Evolutionary conservation across 1,140 invertebrate species (phyloP).

Genomic region (Globodera rostochiensis): DNA sequence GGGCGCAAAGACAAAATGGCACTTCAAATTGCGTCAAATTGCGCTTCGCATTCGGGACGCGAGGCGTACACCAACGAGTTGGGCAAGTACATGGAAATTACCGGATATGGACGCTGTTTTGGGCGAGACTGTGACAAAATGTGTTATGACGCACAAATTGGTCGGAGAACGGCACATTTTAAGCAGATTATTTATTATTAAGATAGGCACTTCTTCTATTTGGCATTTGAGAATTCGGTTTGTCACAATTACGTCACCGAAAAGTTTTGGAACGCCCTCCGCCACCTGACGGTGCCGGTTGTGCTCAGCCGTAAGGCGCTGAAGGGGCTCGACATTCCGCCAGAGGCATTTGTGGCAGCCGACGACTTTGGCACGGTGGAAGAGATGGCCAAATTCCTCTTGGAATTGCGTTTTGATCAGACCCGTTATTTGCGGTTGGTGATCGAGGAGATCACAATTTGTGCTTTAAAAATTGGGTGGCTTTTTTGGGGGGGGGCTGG

Average conservation of each 20-base stretch:
- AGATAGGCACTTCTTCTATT: conserved; percentile 55
- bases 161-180: background rate
- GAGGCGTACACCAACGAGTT: conserved; percentile 26
- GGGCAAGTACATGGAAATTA: conserved; percentile 18
- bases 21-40: conserved; percentile 27
- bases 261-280: conserved; percentile 53
- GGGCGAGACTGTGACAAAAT: conserved; percentile 7
- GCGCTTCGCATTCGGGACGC: conserved; percentile 16
- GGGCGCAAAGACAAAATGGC: conserved; percentile 26
- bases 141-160: conserved; percentile 23
- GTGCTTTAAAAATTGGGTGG: background rate
- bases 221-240: conserved; percentile 65
- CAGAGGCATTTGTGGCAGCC: conserved; percentile 35
- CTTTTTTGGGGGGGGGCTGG: too few relatives aligned
- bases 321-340: conserved; percentile 25
- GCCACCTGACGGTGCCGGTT: conserved; percentile 28
- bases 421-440: conserved; percentile 27
- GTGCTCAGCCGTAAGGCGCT: conserved; percentile 28
- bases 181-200: conserved; percentile 3
- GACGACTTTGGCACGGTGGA: conserved; percentile 31
- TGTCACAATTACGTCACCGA: conserved; percentile 66
- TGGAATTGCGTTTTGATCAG: conserved; percentile 15
- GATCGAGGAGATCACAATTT: background rate
- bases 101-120: conserved; percentile 21
- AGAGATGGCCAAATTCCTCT: conserved; percentile 21